Conservation (phyloP, 2,797 vertebrate species). For the Otolemur crassicaudatus region DNA sequence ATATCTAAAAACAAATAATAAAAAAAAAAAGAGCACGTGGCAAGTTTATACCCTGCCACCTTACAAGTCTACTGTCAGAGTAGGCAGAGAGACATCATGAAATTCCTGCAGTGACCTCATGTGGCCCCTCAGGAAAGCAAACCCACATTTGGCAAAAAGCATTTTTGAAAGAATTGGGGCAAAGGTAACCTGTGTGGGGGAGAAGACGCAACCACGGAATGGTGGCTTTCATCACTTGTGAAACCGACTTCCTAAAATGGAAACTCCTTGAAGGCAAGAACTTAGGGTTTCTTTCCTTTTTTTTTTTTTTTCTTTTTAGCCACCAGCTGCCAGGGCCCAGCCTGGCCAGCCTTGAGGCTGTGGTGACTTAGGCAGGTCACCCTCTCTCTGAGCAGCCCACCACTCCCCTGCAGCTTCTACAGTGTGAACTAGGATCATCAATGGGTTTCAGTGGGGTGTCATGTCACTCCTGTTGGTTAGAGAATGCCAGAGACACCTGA, state of each 20-base stretch:
- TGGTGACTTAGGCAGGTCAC: no score
- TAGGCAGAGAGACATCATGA: fast-evolving
- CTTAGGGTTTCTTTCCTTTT: background rate
- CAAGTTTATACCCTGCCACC: background rate
- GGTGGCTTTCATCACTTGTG: fast-evolving
- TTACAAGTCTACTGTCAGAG: fast-evolving
- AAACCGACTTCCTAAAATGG: background rate
- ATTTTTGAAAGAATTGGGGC: background rate
- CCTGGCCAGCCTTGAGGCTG: fast-evolving
- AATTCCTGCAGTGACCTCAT: fast-evolving
- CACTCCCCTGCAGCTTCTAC: fast-evolving
- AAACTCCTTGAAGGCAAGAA: background rate
- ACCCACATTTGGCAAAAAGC: background rate
- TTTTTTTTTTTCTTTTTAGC: background rate
- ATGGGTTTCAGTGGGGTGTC: no score
- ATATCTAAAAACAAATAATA: background rate
- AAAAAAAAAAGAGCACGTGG: background rate
- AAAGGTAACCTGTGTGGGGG: fast-evolving
- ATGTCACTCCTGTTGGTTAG: no score
- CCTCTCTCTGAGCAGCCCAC: background rate
- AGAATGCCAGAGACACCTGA: no score
- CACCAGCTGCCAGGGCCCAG: background rate
- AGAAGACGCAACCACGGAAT: fast-evolving
- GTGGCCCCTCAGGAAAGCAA: no score
- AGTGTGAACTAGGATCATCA: no score